Evolutionary conservation across 2,113 vertebrate genomes (phyloP).

Genomic region (Empidonax alnorum): DNA sequence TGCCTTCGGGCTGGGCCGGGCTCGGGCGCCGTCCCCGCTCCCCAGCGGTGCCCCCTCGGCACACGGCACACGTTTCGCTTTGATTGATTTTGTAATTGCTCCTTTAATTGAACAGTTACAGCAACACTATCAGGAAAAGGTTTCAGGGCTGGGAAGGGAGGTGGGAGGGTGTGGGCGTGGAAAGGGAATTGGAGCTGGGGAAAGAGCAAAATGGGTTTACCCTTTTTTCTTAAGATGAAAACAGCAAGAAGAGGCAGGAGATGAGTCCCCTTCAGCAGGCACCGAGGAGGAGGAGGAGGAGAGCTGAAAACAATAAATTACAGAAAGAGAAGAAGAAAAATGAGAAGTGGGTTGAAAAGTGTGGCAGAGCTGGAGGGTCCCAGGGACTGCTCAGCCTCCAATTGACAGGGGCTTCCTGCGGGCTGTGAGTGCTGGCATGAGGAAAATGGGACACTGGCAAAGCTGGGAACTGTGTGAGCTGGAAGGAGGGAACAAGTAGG

Average conservation of each 20-base stretch:
- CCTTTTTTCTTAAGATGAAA: not conserved
- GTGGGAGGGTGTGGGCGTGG: slow-evolving; percentile 8
- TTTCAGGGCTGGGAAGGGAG: slow-evolving; percentile 48
- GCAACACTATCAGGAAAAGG: slow-evolving; percentile 59
- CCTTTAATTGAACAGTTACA: slow-evolving; percentile 62
- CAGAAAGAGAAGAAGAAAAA: slow-evolving; percentile 7
- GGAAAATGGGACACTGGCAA: slow-evolving; percentile 5
- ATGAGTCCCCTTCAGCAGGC: not conserved
- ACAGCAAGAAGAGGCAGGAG: not conserved
- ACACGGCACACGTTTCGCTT: not conserved
- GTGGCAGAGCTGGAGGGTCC: slow-evolving; percentile 37
- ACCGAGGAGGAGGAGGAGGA: slow-evolving; percentile 10
- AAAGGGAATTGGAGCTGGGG: slow-evolving; percentile 58
- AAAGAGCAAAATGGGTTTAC: slow-evolving; percentile 45
- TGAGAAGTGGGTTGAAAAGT: slow-evolving; percentile 54
- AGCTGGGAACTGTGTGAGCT: not conserved
- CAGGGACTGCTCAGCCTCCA: slow-evolving; percentile 41
- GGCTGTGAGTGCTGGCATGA: not conserved
- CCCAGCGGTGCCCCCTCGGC: not conserved
- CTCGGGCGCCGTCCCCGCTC: not conserved
- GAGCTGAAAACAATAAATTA: not conserved
- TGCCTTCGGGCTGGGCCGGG: slow-evolving; percentile 30
- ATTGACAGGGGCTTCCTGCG: not conserved
- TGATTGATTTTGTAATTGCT: slow-evolving; percentile 70
- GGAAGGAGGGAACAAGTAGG: not conserved